phyloP scores from a whole-genome alignment of 2,113 vertebrate species.

The Callopanchax toddi region DNA sequence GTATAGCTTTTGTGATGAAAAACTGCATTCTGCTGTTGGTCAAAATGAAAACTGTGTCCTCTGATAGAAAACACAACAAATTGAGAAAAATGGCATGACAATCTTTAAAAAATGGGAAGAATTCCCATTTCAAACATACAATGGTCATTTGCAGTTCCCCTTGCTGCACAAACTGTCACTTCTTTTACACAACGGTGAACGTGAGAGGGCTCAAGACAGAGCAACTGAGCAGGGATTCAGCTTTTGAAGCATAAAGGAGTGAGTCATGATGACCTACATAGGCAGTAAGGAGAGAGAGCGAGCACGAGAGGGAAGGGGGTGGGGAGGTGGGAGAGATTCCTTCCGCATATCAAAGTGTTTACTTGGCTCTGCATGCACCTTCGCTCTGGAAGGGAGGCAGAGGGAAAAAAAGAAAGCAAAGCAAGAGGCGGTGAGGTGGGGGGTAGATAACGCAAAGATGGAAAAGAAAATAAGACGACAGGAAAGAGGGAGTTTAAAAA shows the following conservation, averaged over 20 bases:
- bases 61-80: background rate
- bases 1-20: conserved; percentile 2
- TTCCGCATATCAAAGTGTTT: conserved; percentile 82
- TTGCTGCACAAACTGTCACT: conserved; percentile 44
- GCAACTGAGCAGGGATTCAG: conserved; percentile 69
- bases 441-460: conserved; percentile 53
- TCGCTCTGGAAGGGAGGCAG: conserved; percentile 57
- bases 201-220: conserved; percentile 72
- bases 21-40: background rate
- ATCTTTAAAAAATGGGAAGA: background rate
- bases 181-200: conserved; percentile 67
- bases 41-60: background rate
- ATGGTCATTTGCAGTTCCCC: conserved; percentile 25
- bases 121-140: conserved; percentile 21
- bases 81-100: background rate
- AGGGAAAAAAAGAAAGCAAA: conserved; percentile 44
- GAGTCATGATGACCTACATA: conserved; percentile 85
- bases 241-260: conserved; percentile 81
- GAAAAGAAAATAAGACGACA: conserved; percentile 46
- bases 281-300: conserved; percentile 61
- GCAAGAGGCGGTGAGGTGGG: conserved; percentile 18
- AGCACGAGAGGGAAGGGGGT: conserved; percentile 38
- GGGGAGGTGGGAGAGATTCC: conserved; percentile 66
- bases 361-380: conserved; percentile 71
- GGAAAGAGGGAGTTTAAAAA: conserved; percentile 57